Base-by-base conservation (phyloP, 2,113 vertebrate species). In the Etheostoma cragini region DNA sequence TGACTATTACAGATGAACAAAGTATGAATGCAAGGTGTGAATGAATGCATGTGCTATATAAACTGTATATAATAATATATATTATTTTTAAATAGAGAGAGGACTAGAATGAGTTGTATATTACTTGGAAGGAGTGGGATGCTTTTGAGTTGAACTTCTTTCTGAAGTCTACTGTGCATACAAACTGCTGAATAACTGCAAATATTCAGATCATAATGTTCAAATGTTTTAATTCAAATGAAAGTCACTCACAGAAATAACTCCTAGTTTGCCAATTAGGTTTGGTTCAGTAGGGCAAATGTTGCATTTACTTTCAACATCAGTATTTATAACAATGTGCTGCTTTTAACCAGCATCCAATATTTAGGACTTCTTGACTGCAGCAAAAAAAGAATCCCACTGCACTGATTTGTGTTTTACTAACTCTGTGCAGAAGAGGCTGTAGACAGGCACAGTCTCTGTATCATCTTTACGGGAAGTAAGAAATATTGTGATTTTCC, bases 1-100 rank as follows among this genome's bases (percentile, higher is more conserved):
- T 17, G 24, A 17, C 10, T 70, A 24, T 88, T 88, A 86, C 46
- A 82, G 62, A 90, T 86, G 68, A 89, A 91, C 90, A 78, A 92
- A 88, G 52, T 80, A 91, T 91, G 64, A 86, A 72, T 45, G 80
- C 33, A 72, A 64, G 19, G 50, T 80, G 38, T 66, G 45, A 8
- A 64, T 38, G 46, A 54, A 11, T 58, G 15, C 11, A 13, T 66
- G 76, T 76, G 76, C 84, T 61, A 60, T 58, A 70, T 57, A 24
- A 85, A 87, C 61, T 76, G 63, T 54, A 76, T 42, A 78, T 75
- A 79, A 83, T 42, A 85, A 73, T 84, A 33, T 35, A 52, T 2
- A n/a, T n/a, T n/a, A n/a, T 63, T 64, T 54, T 22, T 58, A 71
- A 62, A 80, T 53, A 62, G 0, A 24, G 1, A 35, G 6, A 67